phyloP scores from a whole-genome alignment of 2,113 vertebrate species.

The Prunella himalayana region DNA sequence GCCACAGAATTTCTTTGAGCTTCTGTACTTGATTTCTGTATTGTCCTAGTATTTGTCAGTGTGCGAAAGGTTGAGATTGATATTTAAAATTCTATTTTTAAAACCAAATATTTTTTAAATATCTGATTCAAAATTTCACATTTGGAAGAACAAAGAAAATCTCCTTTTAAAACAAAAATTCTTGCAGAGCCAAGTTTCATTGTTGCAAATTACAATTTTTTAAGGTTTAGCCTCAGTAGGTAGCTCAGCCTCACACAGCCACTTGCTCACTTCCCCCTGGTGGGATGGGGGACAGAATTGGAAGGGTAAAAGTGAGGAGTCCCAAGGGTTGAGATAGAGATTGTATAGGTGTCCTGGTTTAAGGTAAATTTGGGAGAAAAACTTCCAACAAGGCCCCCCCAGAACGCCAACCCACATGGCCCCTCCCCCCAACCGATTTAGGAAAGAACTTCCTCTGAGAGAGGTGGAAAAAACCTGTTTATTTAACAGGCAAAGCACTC shows the following conservation, averaged over 20 bases:
- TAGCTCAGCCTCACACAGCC: neutral
- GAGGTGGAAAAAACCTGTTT: no score
- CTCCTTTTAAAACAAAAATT: neutral
- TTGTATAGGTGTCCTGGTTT: neutral
- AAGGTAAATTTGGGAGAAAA: no score
- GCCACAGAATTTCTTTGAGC: neutral
- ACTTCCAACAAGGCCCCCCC: no score
- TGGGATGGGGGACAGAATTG: fast-evolving
- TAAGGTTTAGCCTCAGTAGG: neutral
- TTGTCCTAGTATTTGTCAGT: neutral
- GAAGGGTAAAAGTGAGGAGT: neutral
- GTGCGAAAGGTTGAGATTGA: neutral
- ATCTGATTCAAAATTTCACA: neutral
- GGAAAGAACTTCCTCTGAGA: no score
- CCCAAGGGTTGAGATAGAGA: neutral
- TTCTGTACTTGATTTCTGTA: neutral
- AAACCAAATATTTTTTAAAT: neutral
- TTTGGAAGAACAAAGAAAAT: neutral
- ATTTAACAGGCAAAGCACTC: no score
- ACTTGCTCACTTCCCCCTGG: fast-evolving
- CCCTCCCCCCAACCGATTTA: no score
- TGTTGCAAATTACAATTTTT: neutral
- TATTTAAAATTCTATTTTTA: neutral
- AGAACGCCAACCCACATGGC: no score
- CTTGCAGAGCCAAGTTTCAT: neutral